Evolutionary conservation across 2,797 vertebrate genomes (phyloP).

Genomic region (Orestias chungarensis): DNA sequence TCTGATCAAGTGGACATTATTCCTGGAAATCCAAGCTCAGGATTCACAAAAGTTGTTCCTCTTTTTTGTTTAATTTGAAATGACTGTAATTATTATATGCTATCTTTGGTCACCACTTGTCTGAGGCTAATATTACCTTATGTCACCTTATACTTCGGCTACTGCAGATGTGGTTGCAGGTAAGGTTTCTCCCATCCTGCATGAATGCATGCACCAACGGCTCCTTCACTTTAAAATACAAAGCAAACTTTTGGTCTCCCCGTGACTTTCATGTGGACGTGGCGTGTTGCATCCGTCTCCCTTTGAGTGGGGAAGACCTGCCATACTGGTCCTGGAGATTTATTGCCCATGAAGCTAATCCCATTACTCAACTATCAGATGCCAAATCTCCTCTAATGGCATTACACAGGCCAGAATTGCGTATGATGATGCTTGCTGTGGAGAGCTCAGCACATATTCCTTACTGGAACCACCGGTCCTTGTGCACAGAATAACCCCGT

Average conservation of each 20-base stretch:
- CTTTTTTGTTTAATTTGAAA: neutral
- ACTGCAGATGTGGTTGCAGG: slow-evolving; percentile 1
- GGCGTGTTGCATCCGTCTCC: slow-evolving; percentile 23
- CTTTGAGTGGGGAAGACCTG: slow-evolving; percentile 64
- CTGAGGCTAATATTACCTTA: slow-evolving; percentile 26
- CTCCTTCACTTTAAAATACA: neutral
- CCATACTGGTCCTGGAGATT: slow-evolving; percentile 62
- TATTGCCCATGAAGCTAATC: slow-evolving; percentile 75
- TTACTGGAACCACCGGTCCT: slow-evolving; percentile 74
- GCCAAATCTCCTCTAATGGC: slow-evolving; percentile 87
- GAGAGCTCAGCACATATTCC: slow-evolving; percentile 74
- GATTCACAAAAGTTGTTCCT: neutral
- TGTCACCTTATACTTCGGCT: slow-evolving; percentile 10
- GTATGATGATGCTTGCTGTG: slow-evolving; percentile 77
- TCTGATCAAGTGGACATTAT: slow-evolving; percentile 22
- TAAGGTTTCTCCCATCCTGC: slow-evolving; percentile 1
- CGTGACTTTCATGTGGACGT: slow-evolving; percentile 36
- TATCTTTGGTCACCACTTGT: too few species aligned
- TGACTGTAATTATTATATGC: slow-evolving; percentile 31
- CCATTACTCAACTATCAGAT: slow-evolving; percentile 88
- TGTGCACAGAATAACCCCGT: slow-evolving; percentile 53
- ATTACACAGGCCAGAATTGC: slow-evolving; percentile 77
- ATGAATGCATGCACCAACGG: neutral
- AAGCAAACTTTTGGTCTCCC: too few species aligned
- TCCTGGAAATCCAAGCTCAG: neutral